Evolutionary conservation across 2,888 invertebrate species (phyloP), one percentile per base, ranked within the genome.

Genomic region (Chydorus sphaericus): DNA sequence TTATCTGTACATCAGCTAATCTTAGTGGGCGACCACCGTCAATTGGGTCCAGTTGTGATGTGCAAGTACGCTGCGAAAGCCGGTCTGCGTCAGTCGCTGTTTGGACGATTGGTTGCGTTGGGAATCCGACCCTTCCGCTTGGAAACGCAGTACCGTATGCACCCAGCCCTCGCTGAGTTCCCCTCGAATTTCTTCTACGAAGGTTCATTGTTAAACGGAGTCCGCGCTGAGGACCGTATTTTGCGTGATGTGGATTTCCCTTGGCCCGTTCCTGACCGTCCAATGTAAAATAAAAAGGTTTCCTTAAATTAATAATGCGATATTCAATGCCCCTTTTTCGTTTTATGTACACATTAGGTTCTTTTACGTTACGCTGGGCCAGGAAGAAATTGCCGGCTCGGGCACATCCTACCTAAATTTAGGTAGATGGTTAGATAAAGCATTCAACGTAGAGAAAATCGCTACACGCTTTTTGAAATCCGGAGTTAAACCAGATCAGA

Each of bases 121-220:
- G 97, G 97, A 8, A 97, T 96, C 63, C 78, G 96, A 28, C 98
- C 98, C 0, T 93, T 97, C 71, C 82, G 97, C 0, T 77, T 98
- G 38, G 96, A 97, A 70, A 92, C 93, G 0, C 98, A 98, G 68
- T 98, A 99, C 70, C 83, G 98, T 53, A 99, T 98, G 98, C 98
- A 98, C 68, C 98, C 98, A 0, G 92, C 93, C 65, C 75, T 99
- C 8, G 92, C 93, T 0, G 82, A 92, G 57, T 99, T 99, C 69
- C 98, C 98, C 0, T 97, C 96, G 0, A 97, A 98, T 71, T 96
- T 97, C 73, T 99, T 99, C 73, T 98, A 98, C 67, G 98, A 98
- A 68, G 97, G 98, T 0, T 93, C 93, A 3, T 76, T 99, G 51
- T 98, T 98, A 69, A 99, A 99, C 70, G 98, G 98, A 2, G 97